A percentile compares a stretch with the other conserved stretches of the same genome.
These are phyloP conservation scores for Acanthurus leucopareius DNA, from an alignment of 2,797 vertebrate genomes.

Conservation along the genomic window DNA sequence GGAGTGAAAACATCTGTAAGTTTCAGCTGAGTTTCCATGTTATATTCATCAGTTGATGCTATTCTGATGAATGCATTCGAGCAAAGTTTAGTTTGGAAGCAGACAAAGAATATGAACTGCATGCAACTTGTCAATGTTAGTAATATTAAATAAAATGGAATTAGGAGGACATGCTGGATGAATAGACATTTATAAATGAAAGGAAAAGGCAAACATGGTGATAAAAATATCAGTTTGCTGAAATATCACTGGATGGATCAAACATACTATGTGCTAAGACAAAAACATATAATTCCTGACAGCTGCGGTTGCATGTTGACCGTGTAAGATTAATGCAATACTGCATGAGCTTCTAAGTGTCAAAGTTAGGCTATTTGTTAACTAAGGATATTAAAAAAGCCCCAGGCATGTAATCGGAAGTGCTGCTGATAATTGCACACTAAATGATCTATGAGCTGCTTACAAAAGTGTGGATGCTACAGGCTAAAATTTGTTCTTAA, in stretches of 20 bases:
- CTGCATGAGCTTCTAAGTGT: slow-evolving; percentile 26
- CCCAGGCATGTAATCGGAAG: slow-evolving; percentile 54
- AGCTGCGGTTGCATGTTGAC: slow-evolving; percentile 20
- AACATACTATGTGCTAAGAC: slow-evolving; percentile 35
- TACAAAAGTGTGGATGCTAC: slow-evolving; percentile 39
- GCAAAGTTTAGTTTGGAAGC: slow-evolving; percentile 41
- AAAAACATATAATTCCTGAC: slow-evolving; percentile 3
- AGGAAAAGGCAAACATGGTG: slow-evolving; percentile 48
- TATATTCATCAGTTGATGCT: slow-evolving; percentile 37
- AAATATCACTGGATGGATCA: slow-evolving; percentile 75
- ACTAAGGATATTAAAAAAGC: slow-evolving; percentile 62
- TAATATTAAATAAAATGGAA: slow-evolving; percentile 55
- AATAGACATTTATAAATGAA: slow-evolving; percentile 53
- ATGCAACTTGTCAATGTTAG: slow-evolving; percentile 80
- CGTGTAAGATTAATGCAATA: slow-evolving; percentile 12
- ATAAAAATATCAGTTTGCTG: slow-evolving; percentile 39
- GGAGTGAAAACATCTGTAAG: slow-evolving; percentile 7
- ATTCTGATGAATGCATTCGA: slow-evolving; percentile 25
- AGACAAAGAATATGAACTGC: slow-evolving; percentile 52
- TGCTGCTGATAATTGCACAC: slow-evolving; percentile 55
- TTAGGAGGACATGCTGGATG: slow-evolving; percentile 71
- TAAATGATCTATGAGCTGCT: slow-evolving; percentile 66
- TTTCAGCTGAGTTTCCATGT: slow-evolving; percentile 4
- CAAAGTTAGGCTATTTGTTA: slow-evolving; percentile 50
- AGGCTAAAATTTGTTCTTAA: slow-evolving; percentile 54